These are phyloP conservation scores for Drosophila sturtevanti DNA, from an alignment of 1,140 invertebrate species.

Conservation along the genomic window DNA sequence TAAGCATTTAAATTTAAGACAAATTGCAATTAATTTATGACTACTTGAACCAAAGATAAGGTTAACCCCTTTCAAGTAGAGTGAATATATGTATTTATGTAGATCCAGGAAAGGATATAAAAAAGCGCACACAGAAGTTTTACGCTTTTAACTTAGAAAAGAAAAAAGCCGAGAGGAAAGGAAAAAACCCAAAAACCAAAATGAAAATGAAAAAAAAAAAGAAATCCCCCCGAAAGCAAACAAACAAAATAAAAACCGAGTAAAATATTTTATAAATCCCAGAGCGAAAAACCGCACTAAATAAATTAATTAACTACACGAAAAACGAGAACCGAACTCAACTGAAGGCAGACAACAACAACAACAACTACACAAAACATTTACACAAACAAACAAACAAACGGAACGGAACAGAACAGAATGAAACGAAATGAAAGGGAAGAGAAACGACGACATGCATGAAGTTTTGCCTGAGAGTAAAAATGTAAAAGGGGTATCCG, in stretches of 20 bases:
- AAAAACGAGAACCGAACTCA: constrained; percentile 37
- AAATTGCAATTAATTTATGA: no score
- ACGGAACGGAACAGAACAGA: not conserved
- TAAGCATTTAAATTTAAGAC: no score
- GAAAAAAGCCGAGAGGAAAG: constrained; percentile 13
- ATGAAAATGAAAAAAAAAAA: constrained; percentile 25
- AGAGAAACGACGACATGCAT: constrained; percentile 31
- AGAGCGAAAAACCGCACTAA: constrained; percentile 71
- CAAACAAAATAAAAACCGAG: constrained; percentile 39
- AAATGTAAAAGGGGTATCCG: constrained; percentile 16
- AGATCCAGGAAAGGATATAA: not conserved
- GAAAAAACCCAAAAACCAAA: constrained; percentile 17
- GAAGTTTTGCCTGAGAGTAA: constrained; percentile 16
- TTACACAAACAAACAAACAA: constrained; percentile 31
- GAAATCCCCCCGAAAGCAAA: constrained; percentile 14
- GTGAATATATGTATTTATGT: not conserved
- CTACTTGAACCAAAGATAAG: no score
- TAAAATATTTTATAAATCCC: constrained; percentile 72
- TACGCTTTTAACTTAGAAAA: constrained; percentile 11
- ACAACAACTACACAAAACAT: constrained; percentile 21
- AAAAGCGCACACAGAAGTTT: constrained; percentile 6
- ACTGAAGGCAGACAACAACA: constrained; percentile 12
- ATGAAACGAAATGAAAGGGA: not conserved
- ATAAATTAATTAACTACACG: constrained; percentile 75
- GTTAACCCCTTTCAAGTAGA: not conserved